Evolutionary conservation across 2,888 invertebrate genomes (phyloP).

Genomic region (Agrilus mali): DNA sequence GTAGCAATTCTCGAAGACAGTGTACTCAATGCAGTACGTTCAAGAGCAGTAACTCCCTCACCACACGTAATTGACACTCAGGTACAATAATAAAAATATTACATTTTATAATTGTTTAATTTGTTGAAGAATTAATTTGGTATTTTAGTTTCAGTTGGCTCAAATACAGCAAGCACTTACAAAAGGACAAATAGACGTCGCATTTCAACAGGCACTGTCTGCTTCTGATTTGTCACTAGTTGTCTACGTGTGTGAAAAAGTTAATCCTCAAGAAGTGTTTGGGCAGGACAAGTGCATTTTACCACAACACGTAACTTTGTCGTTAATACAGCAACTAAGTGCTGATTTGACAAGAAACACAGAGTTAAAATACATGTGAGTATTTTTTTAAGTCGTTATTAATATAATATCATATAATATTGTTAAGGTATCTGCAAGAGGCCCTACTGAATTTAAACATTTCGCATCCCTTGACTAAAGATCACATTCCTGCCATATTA

Average conservation of each 20-base stretch:
- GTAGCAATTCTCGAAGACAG: slow-evolving; percentile 45
- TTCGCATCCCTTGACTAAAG: slow-evolving; percentile 62
- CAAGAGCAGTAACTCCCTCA: slow-evolving; percentile 64
- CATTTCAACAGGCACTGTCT: slow-evolving; percentile 81
- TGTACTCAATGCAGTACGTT: slow-evolving; percentile 47
- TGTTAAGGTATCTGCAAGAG: slow-evolving; percentile 70
- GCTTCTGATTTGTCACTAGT: slow-evolving; percentile 82
- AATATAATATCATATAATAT: too few relatives aligned
- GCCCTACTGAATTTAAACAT: slow-evolving; percentile 74
- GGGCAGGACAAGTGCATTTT: slow-evolving; percentile 55
- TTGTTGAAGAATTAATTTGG: background rate
- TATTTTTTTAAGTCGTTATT: slow-evolving; percentile 5
- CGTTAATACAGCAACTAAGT: slow-evolving; percentile 87
- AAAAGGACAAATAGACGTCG: slow-evolving; percentile 69
- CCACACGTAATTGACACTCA: slow-evolving; percentile 44
- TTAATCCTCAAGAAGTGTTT: slow-evolving; percentile 70
- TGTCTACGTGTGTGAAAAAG: slow-evolving; percentile 73
- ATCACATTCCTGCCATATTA: slow-evolving; percentile 71
- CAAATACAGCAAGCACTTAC: slow-evolving; percentile 56
- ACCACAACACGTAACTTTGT: slow-evolving; percentile 79
- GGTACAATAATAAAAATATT: slow-evolving; percentile 24
- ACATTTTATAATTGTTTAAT: too few relatives aligned
- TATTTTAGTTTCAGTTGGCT: slow-evolving; percentile 43
- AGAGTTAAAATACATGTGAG: slow-evolving; percentile 67
- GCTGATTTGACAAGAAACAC: slow-evolving; percentile 78